phyloP scores from a whole-genome alignment of 2,888 invertebrate species.

The Drosophila vallismaia region DNA sequence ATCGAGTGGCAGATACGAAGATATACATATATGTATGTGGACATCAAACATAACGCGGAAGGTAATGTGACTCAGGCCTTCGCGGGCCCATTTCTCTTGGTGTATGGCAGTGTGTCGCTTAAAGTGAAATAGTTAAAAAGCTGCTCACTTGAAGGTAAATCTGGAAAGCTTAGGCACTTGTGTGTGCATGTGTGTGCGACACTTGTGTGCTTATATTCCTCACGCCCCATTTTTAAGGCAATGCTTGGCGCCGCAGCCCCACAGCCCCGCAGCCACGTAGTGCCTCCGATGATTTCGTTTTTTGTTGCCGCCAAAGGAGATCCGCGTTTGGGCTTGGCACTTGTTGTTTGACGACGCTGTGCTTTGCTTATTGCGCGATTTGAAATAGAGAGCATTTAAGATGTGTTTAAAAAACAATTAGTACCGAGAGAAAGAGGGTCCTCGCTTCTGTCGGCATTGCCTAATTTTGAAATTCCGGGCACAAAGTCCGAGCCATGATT shows the following conservation, averaged over 20 bases:
- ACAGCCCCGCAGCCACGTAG: neutral
- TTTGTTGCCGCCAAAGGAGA: constrained; percentile 6
- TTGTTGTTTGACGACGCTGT: constrained; percentile 64
- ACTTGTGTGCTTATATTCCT: constrained; percentile 41
- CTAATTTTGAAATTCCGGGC: constrained; percentile 34
- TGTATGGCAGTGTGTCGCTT: constrained; percentile 28
- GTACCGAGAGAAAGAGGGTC: constrained; percentile 45
- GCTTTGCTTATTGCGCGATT: constrained; percentile 10
- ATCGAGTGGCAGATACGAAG: too few relatives aligned
- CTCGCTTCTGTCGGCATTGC: constrained; percentile 8
- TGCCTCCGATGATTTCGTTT: constrained; percentile 33
- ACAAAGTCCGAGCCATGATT: constrained; percentile 2
- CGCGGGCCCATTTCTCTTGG: neutral
- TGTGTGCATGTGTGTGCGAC: constrained; percentile 27
- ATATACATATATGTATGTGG: too few relatives aligned
- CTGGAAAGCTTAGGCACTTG: constrained; percentile 46
- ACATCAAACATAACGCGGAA: too few relatives aligned
- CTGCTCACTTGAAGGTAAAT: constrained; percentile 77
- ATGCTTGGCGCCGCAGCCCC: constrained; percentile 1
- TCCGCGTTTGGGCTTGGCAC: constrained; percentile 21
- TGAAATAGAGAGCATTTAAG: constrained; percentile 55
- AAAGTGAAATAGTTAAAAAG: constrained; percentile 75
- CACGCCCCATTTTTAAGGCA: constrained; percentile 43
- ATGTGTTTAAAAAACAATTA: constrained; percentile 77
- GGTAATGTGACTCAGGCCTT: neutral